These are phyloP conservation scores for Saimiri boliviensis DNA, from an alignment of 2,113 vertebrate genomes.

Conservation along the genomic window DNA sequence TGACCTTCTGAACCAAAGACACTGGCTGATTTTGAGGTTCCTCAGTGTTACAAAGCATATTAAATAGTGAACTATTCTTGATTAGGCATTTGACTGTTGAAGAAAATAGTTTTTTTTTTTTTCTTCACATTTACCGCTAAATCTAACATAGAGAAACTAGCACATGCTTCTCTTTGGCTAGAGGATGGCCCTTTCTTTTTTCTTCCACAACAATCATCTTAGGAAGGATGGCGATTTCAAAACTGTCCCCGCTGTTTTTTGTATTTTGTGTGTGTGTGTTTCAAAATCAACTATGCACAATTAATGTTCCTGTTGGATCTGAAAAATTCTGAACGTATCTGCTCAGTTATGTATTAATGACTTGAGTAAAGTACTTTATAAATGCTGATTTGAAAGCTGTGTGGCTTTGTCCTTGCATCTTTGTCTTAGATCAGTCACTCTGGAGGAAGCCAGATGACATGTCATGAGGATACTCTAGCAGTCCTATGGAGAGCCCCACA, in stretches of 20 bases:
- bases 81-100: not conserved
- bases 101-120: not conserved
- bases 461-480: not conserved
- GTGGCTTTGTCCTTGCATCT: not conserved
- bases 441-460: not conserved
- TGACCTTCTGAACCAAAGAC: not conserved
- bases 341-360: not conserved
- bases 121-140: not conserved
- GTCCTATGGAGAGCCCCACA: not conserved
- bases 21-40: not conserved
- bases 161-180: not conserved
- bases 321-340: not conserved
- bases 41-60: not conserved
- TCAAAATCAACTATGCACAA: not conserved
- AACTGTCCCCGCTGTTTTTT: not conserved
- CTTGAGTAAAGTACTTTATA: not conserved
- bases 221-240: not conserved
- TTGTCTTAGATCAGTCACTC: not conserved
- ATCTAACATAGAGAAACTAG: not conserved
- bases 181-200: not conserved
- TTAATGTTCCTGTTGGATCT: not conserved
- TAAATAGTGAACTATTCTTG: not conserved
- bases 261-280: too few relatives aligned
- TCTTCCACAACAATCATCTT: not conserved
- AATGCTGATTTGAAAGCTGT: not conserved